Evolutionary conservation across 2,888 invertebrate species (phyloP).

Genomic region (Allolobophora icterica): DNA sequence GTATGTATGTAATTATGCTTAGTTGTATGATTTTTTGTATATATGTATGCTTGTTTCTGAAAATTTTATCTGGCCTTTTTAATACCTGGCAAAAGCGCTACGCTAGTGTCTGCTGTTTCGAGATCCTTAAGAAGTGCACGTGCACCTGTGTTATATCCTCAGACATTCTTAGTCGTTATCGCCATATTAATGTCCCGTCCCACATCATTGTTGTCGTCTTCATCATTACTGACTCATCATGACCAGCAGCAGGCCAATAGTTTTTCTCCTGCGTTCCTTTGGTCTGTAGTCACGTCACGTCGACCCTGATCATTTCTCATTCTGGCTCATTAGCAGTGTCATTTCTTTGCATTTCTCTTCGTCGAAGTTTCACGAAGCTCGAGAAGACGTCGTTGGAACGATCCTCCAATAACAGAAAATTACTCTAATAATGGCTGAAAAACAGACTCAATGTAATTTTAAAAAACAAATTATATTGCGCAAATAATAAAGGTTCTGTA

Average conservation of each 20-base stretch:
- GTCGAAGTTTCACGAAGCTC: background rate
- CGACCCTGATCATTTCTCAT: background rate
- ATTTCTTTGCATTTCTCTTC: background rate
- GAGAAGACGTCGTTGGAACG: background rate
- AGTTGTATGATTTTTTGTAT: background rate
- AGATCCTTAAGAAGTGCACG: no score
- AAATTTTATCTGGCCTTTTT: background rate
- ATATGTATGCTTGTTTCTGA: background rate
- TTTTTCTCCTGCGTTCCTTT: background rate
- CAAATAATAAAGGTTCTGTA: no score
- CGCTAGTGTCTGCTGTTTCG: no score
- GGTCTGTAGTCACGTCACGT: background rate
- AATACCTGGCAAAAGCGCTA: background rate
- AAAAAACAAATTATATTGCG: no score
- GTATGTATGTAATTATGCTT: background rate
- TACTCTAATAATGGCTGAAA: background rate
- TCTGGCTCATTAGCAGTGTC: background rate
- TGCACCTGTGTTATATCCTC: background rate
- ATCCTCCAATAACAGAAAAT: background rate
- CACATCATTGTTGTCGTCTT: background rate
- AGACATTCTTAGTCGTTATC: background rate
- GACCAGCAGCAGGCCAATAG: background rate
- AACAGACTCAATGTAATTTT: background rate
- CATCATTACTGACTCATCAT: background rate
- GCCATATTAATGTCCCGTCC: background rate